Percentiles rank a stretch among this genome's conserved stretches.
Evolutionary conservation across 2,797 vertebrate genomes (phyloP).

Genomic region (Vultur gryphus): DNA sequence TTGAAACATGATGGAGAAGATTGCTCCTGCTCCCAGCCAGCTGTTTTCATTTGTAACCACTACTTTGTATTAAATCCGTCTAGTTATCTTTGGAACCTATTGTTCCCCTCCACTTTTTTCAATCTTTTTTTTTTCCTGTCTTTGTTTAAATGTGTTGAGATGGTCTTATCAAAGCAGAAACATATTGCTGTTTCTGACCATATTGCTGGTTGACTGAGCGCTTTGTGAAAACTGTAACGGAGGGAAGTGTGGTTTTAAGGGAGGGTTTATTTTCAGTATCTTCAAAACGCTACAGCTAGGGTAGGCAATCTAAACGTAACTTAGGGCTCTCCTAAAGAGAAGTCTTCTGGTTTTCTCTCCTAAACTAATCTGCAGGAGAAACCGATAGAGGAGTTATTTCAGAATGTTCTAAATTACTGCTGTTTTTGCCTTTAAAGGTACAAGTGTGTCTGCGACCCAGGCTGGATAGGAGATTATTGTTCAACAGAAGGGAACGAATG

Average conservation of each 20-base stretch:
- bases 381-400: neutral
- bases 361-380: neutral
- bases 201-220: neutral
- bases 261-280: neutral
- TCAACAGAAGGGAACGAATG: constrained; percentile 89
- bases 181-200: neutral
- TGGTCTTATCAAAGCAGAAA: constrained; percentile 26
- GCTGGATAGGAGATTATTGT: constrained; percentile 87
- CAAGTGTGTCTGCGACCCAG: constrained; percentile 83
- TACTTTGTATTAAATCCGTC: constrained; percentile 11
- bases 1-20: neutral
- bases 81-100: constrained; percentile 36
- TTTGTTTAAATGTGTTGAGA: constrained; percentile 27
- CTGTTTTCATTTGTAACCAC: constrained; percentile 27
- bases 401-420: neutral
- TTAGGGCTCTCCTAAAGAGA: neutral
- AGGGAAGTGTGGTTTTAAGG: neutral
- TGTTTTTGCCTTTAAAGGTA: constrained; percentile 76
- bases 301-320: neutral
- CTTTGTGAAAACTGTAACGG: neutral
- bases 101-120: neutral
- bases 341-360: neutral
- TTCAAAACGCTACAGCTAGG: neutral
- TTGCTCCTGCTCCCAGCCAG: neutral
- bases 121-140: neutral